phyloP scores from a whole-genome alignment of 2,888 invertebrate species.

The Macrostomum cliftonense region DNA sequence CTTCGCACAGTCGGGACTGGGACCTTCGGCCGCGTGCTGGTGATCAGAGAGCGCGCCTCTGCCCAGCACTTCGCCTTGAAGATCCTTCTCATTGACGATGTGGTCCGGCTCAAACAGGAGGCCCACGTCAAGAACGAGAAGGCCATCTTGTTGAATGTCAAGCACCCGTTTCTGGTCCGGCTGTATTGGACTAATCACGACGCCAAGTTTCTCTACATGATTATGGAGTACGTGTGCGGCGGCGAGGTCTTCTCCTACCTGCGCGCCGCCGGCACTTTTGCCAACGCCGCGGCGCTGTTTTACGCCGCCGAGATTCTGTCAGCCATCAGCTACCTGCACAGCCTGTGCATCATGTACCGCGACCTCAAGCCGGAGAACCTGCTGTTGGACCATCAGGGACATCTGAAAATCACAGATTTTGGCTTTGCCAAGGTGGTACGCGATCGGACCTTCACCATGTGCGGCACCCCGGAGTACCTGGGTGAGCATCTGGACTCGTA shows the following conservation, averaged over 20 bases:
- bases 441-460: no score
- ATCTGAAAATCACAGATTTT: no score
- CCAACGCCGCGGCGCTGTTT: conserved; percentile 58
- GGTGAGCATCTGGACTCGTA: no score
- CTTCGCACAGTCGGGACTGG: conserved; percentile 50
- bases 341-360: no score
- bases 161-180: conserved; percentile 87
- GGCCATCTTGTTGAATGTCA: conserved; percentile 55
- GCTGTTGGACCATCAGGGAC: no score
- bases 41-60: conserved; percentile 52
- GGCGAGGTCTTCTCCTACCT: conserved; percentile 90
- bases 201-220: conserved; percentile 75
- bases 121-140: conserved; percentile 91
- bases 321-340: conserved; percentile 76
- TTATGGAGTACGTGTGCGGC: conserved; percentile 80
- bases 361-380: no score
- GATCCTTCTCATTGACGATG: conserved; percentile 73
- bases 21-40: conserved; percentile 80
- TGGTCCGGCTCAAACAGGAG: conserved; percentile 71
- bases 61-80: conserved; percentile 57
- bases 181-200: conserved; percentile 81
- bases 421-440: no score
- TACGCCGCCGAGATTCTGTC: conserved; percentile 82
- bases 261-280: conserved; percentile 69
- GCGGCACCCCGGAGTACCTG: no score